Percentiles rank a stretch among this genome's conserved stretches.
phyloP scores from a whole-genome alignment of 2,113 vertebrate genomes.

The Coptodon rendalli region DNA sequence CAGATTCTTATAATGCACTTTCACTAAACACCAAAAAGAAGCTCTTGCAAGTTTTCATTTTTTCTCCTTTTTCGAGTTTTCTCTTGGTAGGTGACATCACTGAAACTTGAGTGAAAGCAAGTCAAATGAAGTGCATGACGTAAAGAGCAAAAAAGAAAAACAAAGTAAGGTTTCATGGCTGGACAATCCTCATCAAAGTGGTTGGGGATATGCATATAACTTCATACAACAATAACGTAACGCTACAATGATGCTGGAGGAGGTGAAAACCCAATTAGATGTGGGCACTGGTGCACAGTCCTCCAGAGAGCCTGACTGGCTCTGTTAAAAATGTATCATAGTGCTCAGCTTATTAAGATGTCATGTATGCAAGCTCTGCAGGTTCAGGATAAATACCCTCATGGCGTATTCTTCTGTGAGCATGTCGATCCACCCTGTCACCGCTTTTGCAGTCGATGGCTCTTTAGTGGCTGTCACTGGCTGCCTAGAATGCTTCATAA shows the following conservation, averaged over 20 bases:
- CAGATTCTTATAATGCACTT: background rate
- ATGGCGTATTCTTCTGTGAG: constrained; percentile 51
- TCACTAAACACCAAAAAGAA: background rate
- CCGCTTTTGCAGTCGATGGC: constrained; percentile 61
- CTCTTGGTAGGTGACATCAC: background rate
- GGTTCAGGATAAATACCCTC: constrained; percentile 64
- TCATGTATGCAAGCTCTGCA: constrained; percentile 65
- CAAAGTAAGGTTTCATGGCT: constrained; percentile 5
- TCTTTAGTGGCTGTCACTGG: constrained; percentile 68
- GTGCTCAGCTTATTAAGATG: constrained; percentile 70
- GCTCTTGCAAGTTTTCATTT: background rate
- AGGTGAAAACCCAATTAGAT: constrained; percentile 62
- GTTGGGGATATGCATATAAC: constrained; percentile 21
- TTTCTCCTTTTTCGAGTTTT: background rate
- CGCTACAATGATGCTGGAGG: constrained; percentile 23
- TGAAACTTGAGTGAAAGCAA: background rate
- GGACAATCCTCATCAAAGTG: constrained; percentile 15
- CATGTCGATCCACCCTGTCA: constrained; percentile 56
- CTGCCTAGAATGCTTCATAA: constrained; percentile 63
- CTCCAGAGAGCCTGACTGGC: constrained; percentile 29
- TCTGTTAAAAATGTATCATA: constrained; percentile 57
- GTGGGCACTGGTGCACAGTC: constrained; percentile 49
- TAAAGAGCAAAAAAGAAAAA: background rate
- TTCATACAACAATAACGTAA: constrained; percentile 38
- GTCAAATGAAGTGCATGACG: background rate